Evolutionary conservation across 2,888 invertebrate genomes (phyloP).

Genomic region (Sinodicranocentrus sp.): DNA sequence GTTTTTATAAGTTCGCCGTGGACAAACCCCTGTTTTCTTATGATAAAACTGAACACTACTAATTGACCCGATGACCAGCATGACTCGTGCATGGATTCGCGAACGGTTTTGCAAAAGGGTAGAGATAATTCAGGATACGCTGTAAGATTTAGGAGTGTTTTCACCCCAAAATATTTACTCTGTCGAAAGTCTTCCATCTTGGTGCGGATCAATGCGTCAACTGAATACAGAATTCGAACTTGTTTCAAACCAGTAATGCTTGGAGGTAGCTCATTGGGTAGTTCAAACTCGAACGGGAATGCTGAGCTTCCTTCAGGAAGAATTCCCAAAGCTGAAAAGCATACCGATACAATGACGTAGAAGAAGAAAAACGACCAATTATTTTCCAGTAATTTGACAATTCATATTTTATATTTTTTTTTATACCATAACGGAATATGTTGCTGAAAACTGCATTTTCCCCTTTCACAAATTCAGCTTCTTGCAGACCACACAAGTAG

Average conservation of each 20-base stretch:
- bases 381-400: too few relatives aligned
- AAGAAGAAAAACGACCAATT: too few relatives aligned
- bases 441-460: slow-evolving; percentile 29
- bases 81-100: slow-evolving; percentile 23
- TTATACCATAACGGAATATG: slow-evolving; percentile 46
- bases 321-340: neutral
- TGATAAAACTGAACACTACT: slow-evolving; percentile 6
- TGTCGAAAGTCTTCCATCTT: slow-evolving; percentile 2
- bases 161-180: slow-evolving; percentile 5
- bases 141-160: slow-evolving; percentile 41
- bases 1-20: slow-evolving; percentile 37
- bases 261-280: slow-evolving; percentile 36
- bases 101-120: slow-evolving; percentile 18
- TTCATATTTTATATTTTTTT: too few relatives aligned
- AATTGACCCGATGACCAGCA: slow-evolving; percentile 30
- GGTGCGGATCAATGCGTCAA: slow-evolving; percentile 31
- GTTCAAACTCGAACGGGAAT: slow-evolving; percentile 49
- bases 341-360: too few relatives aligned
- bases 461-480: slow-evolving; percentile 47
- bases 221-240: slow-evolving; percentile 16
- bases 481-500: slow-evolving; percentile 80
- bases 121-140: slow-evolving; percentile 26
- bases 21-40: slow-evolving; percentile 50
- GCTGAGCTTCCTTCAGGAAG: slow-evolving; percentile 43
- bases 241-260: slow-evolving; percentile 28